Percentiles rank a stretch among this genome's conserved stretches.
These are phyloP conservation scores for Nebria salina DNA, from an alignment of 2,888 invertebrate species.

Conservation along the genomic window DNA sequence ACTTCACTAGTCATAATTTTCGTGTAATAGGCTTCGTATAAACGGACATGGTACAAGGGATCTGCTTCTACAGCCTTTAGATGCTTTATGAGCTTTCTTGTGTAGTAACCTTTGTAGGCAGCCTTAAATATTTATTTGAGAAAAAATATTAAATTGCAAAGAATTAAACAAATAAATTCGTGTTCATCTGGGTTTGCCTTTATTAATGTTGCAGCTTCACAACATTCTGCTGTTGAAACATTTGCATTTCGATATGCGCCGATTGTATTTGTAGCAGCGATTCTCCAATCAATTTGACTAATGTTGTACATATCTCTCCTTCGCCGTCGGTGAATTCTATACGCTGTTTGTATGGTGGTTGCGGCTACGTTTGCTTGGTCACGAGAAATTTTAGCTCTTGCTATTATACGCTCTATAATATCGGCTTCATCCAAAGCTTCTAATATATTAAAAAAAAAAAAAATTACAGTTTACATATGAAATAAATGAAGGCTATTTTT, in stretches of 20 bases:
- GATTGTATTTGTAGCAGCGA: conserved; percentile 9
- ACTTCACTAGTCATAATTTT: not conserved
- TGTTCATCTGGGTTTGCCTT: not conserved
- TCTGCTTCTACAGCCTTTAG: not conserved
- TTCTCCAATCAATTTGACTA: not conserved
- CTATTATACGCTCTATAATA: conserved; percentile 4
- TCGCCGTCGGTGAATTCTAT: not conserved
- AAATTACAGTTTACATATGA: not conserved
- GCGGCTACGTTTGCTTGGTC: conserved; percentile 4
- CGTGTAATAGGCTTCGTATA: not conserved
- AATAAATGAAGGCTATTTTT: not conserved
- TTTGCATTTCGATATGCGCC: not conserved
- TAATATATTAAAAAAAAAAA: not conserved
- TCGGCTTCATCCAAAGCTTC: not conserved
- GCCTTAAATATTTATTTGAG: not conserved
- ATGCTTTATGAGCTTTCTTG: not conserved
- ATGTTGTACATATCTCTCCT: not conserved
- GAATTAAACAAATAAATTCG: not conserved
- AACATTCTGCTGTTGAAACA: not conserved
- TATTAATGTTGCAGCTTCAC: conserved; percentile 11
- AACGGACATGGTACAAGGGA: not conserved
- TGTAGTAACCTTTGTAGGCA: conserved; percentile 15
- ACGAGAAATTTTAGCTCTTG: not conserved
- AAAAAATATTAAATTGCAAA: not conserved
- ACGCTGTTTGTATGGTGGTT: not conserved